A percentile compares a stretch with the other conserved stretches of the same genome.
These are phyloP conservation scores for Simalia tracyae DNA, from an alignment of 2,797 vertebrate genomes.

Conservation along the genomic window DNA sequence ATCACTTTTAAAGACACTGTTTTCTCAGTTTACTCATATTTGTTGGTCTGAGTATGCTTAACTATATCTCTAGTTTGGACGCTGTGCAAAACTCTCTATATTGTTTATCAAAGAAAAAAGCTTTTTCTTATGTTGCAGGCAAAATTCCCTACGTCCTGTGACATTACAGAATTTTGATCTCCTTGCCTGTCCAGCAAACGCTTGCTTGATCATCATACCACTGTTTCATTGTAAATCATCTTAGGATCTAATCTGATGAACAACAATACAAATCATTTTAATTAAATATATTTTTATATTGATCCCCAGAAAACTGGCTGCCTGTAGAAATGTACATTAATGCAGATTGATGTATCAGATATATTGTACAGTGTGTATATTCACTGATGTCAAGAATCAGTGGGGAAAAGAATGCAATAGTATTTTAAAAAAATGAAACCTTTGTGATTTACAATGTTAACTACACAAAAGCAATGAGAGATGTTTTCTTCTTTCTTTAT, in stretches of 20 bases:
- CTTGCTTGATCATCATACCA: no score
- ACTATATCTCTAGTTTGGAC: background rate
- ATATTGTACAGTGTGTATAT: background rate
- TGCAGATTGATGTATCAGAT: background rate
- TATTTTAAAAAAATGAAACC: background rate
- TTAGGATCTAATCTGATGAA: background rate
- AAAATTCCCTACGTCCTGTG: background rate
- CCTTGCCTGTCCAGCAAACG: background rate
- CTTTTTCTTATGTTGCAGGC: no score
- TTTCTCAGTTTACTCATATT: background rate
- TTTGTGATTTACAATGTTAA: background rate
- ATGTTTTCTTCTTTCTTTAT: background rate
- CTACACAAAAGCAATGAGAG: background rate
- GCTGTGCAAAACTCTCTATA: background rate
- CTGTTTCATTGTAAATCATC: background rate
- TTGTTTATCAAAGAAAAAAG: background rate
- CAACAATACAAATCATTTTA: background rate
- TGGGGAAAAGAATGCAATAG: background rate
- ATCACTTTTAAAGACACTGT: background rate
- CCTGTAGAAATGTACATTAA: background rate
- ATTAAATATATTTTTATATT: constrained; percentile 5
- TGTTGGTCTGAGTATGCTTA: background rate
- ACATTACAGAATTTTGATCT: background rate
- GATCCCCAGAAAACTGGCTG: background rate
- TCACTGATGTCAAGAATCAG: background rate